These are phyloP conservation scores for Oreochromis tanganicae DNA, from an alignment of 2,113 vertebrate genomes.

Conservation along the genomic window DNA sequence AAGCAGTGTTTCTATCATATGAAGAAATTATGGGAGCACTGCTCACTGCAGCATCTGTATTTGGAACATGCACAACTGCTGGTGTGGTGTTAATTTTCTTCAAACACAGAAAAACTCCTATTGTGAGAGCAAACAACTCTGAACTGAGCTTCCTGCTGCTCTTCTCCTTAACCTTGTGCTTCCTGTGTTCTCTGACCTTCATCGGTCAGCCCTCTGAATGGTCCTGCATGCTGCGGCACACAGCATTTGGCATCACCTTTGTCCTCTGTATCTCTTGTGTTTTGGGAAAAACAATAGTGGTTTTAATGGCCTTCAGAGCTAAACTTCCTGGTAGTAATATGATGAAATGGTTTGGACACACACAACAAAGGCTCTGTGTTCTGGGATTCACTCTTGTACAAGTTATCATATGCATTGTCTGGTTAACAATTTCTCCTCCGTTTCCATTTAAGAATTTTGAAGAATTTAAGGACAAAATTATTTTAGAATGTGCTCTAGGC, in stretches of 20 bases:
- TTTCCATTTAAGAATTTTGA: constrained; percentile 33
- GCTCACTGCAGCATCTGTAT: background rate
- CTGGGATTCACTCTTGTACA: constrained; percentile 62
- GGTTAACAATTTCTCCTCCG: constrained; percentile 59
- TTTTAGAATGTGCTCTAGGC: constrained; percentile 64
- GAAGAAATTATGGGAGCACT: background rate
- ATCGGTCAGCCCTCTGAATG: constrained; percentile 53
- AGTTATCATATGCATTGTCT: constrained; percentile 59
- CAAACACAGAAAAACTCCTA: constrained; percentile 46
- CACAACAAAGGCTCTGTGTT: constrained; percentile 65
- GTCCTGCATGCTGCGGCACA: constrained; percentile 63
- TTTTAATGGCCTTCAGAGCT: constrained; percentile 61
- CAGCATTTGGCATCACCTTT: constrained; percentile 62
- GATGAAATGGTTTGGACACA: constrained; percentile 63
- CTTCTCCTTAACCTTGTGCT: constrained; percentile 51
- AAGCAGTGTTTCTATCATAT: background rate
- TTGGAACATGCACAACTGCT: background rate
- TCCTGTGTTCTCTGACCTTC: constrained; percentile 59
- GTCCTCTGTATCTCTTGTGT: constrained; percentile 59
- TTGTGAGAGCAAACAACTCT: background rate
- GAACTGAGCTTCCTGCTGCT: constrained; percentile 18
- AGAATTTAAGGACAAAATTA: constrained; percentile 39
- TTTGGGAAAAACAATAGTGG: constrained; percentile 61
- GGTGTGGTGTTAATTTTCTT: background rate
- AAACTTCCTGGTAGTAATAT: constrained; percentile 44